Evolutionary conservation across 2,113 vertebrate species (phyloP).

Genomic region (Toxotes jaculatrix): DNA sequence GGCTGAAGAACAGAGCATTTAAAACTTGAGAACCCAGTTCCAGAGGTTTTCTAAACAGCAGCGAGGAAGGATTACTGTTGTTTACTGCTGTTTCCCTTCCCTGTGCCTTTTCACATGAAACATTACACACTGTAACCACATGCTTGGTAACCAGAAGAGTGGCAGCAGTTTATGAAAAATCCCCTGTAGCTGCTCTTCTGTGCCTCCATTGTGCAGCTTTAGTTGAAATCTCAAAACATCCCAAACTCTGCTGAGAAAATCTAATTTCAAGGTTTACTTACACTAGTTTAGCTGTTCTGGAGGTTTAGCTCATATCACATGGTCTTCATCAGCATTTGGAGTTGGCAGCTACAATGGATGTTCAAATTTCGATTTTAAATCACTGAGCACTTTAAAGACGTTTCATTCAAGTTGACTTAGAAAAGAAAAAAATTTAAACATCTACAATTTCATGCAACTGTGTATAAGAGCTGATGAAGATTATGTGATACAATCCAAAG

Average conservation of each 20-base stretch:
- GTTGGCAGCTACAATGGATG: too few species aligned
- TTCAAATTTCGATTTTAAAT: neutral
- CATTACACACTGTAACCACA: too few species aligned
- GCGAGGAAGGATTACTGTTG: neutral
- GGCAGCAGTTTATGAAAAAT: neutral
- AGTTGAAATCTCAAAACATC: neutral
- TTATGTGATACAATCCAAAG: too few species aligned
- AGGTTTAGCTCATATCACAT: too few species aligned
- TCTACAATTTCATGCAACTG: too few species aligned
- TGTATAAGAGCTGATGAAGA: too few species aligned
- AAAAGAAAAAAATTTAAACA: too few species aligned
- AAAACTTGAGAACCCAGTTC: constrained; percentile 8
- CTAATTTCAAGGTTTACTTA: neutral
- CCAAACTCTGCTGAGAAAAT: neutral
- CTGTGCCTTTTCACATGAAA: too few species aligned
- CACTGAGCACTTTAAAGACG: too few species aligned
- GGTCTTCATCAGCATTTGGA: neutral
- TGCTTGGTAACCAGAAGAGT: too few species aligned
- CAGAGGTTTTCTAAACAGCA: constrained; percentile 25
- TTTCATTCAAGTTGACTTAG: too few species aligned
- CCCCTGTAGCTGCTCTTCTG: neutral
- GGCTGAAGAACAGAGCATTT: constrained; percentile 8
- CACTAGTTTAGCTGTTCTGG: neutral
- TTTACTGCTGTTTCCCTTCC: neutral
- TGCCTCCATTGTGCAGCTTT: neutral